Evolutionary conservation across 2,113 vertebrate genomes (phyloP), one percentile per base, ranked within the genome.

Genomic region (Anoura caudifer): DNA sequence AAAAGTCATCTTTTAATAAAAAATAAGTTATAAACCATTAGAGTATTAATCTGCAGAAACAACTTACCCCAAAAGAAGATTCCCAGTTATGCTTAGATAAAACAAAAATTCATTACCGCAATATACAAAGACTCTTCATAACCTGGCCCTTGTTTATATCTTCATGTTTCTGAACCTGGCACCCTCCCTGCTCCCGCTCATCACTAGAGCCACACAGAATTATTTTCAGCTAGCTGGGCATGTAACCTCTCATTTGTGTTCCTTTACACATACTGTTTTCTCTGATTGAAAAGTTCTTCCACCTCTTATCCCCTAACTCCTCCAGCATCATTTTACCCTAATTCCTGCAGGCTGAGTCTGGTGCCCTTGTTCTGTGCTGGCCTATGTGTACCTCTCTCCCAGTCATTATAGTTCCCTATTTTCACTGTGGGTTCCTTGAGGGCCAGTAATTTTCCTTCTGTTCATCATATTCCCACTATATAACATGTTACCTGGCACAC

Each of bases 11-110:
- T 31, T 80, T 4, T 14, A 90, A 36, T 72, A 85, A 94, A 92
- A 95, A 81, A 28, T 33, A 90, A 87, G 45, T 52, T 84, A 88
- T 43, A 73, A 91, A 59, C 17, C 15, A 86, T 73, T 22, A 79
- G 24, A 59, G 17, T 65, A 82, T 41, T 82, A 59, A 95, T 56
- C 59, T 91, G 14, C 28, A 91, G 63, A 92, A 97, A 77, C 16
- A 91, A 76, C 22, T 56, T 86, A 38, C 5, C 36, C 63, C 59
- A 76, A 72, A 14, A 93, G 50, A 89, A 90, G 33, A 91, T 76
- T 81, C 10, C n/a, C 43, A 95, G n/a, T 26, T 92, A 50, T 28
- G 90, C 90, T 94, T 70, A 73, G 24, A 92, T 84, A 47, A 87
- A 86, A 90, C 6, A 56, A 19, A 81, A 45, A 93, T 7, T 72